Conservation (phyloP, 2,888 invertebrate species). For the Apamea monoglypha region DNA sequence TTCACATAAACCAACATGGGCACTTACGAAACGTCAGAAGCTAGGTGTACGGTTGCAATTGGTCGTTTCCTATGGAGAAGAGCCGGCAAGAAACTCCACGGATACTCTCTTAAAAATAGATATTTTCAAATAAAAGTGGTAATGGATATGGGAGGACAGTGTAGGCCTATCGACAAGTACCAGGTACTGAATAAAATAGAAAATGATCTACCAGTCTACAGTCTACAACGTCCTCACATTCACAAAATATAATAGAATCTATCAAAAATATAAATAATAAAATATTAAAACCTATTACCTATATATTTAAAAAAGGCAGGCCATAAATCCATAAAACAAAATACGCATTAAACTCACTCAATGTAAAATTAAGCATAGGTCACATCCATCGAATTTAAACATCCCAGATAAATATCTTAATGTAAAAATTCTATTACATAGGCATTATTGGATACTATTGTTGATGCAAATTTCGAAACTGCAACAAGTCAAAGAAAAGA, state of each 20-base stretch:
- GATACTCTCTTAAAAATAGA: background rate
- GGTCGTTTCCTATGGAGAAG: background rate
- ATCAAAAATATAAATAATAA: background rate
- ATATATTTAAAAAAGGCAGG: background rate
- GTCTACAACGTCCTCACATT: background rate
- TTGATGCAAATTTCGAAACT: conserved; percentile 52
- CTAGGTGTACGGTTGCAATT: background rate
- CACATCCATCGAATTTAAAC: conserved; percentile 4
- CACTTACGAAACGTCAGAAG: background rate
- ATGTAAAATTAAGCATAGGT: background rate
- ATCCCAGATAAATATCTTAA: conserved; percentile 55
- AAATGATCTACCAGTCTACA: background rate
- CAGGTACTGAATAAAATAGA: background rate
- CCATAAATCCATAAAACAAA: background rate
- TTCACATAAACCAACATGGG: background rate
- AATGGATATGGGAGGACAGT: background rate
- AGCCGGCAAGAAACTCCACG: background rate
- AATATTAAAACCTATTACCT: background rate
- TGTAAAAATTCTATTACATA: conserved; percentile 34
- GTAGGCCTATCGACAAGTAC: background rate
- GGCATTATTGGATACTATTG: conserved; percentile 41
- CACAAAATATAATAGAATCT: background rate
- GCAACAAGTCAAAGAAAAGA: conserved; percentile 41
- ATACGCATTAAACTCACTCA: background rate
- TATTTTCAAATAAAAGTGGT: no score